These are phyloP conservation scores for Malthinus flaveolus DNA, from an alignment of 2,888 invertebrate genomes.

Conservation along the genomic window DNA sequence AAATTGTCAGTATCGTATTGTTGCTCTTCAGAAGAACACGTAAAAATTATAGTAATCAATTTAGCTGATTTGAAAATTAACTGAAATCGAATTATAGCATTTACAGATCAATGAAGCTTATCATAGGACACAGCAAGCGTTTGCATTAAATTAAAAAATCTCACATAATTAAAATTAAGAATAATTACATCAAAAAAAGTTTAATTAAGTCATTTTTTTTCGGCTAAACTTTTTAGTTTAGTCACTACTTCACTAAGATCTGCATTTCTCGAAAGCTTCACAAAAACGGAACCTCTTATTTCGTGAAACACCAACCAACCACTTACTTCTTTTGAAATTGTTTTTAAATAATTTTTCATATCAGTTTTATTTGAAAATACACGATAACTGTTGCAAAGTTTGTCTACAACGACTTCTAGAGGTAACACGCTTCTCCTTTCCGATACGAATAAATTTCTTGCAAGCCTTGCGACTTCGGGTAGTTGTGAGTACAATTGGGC, in stretches of 20 bases:
- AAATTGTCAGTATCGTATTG: no score
- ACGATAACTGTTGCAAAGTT: conserved; percentile 78
- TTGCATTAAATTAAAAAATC: no score
- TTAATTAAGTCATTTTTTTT: conserved; percentile 52
- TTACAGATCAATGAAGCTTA: no score
- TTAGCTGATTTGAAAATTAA: no score
- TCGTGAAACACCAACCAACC: conserved; percentile 75
- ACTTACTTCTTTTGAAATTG: conserved; percentile 74
- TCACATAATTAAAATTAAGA: no score
- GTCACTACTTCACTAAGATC: conserved; percentile 70
- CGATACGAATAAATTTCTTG: conserved; percentile 83
- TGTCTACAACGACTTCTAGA: conserved; percentile 73
- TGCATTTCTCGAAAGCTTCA: conserved; percentile 72
- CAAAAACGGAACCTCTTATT: conserved; percentile 67
- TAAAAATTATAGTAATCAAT: no score
- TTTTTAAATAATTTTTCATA: conserved; percentile 74
- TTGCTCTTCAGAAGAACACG: no score
- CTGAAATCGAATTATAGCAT: no score
- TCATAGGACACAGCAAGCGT: no score
- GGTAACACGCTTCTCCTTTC: conserved; percentile 84
- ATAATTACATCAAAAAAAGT: no score
- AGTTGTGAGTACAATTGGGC: conserved; percentile 74
- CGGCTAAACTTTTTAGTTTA: conserved; percentile 67
- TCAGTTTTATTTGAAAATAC: conserved; percentile 70
- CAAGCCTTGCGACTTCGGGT: conserved; percentile 81